Evolutionary conservation across 2,113 vertebrate genomes (phyloP).

Genomic region (Dicentrarchus labrax): DNA sequence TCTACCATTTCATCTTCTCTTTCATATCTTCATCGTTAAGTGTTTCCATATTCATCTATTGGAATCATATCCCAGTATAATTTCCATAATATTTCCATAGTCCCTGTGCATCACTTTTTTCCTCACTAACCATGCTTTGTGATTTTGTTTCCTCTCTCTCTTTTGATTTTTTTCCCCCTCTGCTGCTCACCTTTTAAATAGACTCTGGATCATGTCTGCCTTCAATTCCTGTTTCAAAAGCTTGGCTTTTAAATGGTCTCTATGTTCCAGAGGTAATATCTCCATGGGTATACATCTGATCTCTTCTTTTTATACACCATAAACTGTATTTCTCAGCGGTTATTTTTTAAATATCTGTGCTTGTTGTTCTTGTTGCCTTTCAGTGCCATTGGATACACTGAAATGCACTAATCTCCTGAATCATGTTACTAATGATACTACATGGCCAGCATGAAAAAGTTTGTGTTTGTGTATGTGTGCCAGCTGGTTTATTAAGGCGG

Average conservation of each 20-base stretch:
- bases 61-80: slow-evolving; percentile 43
- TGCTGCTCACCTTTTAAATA: slow-evolving; percentile 51
- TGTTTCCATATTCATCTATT: slow-evolving; percentile 56
- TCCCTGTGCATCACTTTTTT: slow-evolving; percentile 14
- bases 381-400: neutral
- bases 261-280: slow-evolving; percentile 39
- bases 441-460: neutral
- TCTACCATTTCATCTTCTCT: slow-evolving; percentile 44
- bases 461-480: neutral
- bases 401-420: neutral
- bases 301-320: neutral
- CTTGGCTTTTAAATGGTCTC: slow-evolving; percentile 53
- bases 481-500: neutral
- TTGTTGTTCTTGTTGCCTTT: neutral
- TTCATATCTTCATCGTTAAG: slow-evolving; percentile 53
- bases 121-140: slow-evolving; percentile 29
- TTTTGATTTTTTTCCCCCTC: slow-evolving; percentile 6
- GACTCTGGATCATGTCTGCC: slow-evolving; percentile 20
- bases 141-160: slow-evolving; percentile 23
- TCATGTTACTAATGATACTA: neutral
- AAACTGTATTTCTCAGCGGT: slow-evolving; percentile 19
- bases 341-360: neutral
- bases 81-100: slow-evolving; percentile 55
- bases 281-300: slow-evolving; percentile 5
- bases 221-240: slow-evolving; percentile 47